These are phyloP conservation scores for Drosophila carrolli DNA, from an alignment of 1,140 invertebrate genomes.

Conservation along the genomic window DNA sequence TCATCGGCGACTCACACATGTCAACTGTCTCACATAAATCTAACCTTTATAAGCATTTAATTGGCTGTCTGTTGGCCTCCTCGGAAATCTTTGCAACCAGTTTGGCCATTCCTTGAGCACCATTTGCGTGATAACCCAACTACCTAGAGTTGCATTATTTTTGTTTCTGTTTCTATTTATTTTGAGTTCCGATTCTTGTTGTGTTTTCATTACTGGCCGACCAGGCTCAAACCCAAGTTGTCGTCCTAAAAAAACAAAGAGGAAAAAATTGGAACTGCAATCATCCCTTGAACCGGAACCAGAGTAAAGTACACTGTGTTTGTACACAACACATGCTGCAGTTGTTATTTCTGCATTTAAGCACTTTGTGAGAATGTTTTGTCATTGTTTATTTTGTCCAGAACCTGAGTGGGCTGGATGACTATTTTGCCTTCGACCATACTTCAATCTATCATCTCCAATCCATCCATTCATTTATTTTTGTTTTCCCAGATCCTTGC, in stretches of 20 bases:
- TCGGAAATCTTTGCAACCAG: conserved; percentile 28
- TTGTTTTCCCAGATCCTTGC: conserved; percentile 47
- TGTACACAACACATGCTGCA: conserved; percentile 70
- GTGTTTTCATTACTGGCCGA: conserved; percentile 68
- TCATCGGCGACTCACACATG: conserved; percentile 55
- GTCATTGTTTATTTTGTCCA: conserved; percentile 77
- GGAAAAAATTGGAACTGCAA: conserved; percentile 19
- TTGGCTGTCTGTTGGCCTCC: conserved; percentile 62
- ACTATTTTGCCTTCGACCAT: conserved; percentile 16
- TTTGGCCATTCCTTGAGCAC: conserved; percentile 13
- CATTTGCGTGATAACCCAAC: not conserved
- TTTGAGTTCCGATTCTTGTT: conserved; percentile 74
- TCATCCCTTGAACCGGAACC: conserved; percentile 43
- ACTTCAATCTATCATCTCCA: conserved; percentile 30
- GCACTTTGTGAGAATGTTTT: conserved; percentile 73
- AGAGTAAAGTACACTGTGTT: conserved; percentile 38
- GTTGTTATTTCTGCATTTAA: conserved; percentile 67
- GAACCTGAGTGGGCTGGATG: conserved; percentile 38
- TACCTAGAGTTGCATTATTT: conserved; percentile 31
- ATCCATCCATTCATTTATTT: conserved; percentile 47
- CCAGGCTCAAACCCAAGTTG: conserved; percentile 36
- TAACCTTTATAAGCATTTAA: conserved; percentile 69
- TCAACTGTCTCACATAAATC: conserved; percentile 65
- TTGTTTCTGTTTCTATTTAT: conserved; percentile 66
- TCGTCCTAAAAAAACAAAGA: conserved; percentile 72